A percentile compares a stretch with the other conserved stretches of the same genome.
Conservation (phyloP, 2,113 vertebrate species). For the Erythrolamprus reginae region DNA sequence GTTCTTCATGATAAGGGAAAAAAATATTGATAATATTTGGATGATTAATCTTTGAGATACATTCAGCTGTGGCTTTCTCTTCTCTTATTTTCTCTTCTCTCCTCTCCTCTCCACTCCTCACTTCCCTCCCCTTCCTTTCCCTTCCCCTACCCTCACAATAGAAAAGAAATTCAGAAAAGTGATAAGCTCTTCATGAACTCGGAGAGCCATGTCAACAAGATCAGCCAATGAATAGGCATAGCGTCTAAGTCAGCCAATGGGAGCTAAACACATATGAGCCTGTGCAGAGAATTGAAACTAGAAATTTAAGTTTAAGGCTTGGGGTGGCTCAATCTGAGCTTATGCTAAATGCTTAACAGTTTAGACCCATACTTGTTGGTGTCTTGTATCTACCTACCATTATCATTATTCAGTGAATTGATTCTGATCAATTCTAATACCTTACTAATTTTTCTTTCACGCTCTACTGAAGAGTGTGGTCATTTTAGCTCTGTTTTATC, state of each 20-base stretch:
- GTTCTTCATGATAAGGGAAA: background rate
- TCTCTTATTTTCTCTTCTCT: too few relatives aligned
- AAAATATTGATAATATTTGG: background rate
- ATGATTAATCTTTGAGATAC: background rate
- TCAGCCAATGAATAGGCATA: too few relatives aligned
- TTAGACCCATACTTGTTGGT: fast-evolving
- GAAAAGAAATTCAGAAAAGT: too few relatives aligned
- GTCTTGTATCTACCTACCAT: background rate
- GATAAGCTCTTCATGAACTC: too few relatives aligned
- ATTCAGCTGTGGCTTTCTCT: background rate
- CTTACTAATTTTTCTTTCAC: background rate
- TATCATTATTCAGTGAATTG: slow-evolving; percentile 11
- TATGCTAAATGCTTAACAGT: background rate
- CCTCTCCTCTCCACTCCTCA: too few relatives aligned
- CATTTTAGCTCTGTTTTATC: background rate
- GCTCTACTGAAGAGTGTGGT: background rate
- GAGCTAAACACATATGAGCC: too few relatives aligned
- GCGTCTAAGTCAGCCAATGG: too few relatives aligned
- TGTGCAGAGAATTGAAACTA: too few relatives aligned
- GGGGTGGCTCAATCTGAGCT: background rate
- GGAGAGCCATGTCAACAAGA: too few relatives aligned
- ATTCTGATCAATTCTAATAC: background rate
- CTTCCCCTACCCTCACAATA: too few relatives aligned
- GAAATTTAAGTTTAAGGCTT: too few relatives aligned
- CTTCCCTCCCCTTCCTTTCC: too few relatives aligned